Evolutionary conservation across 2,888 invertebrate species (phyloP).

Genomic region (Phragmatobia fuliginosa): DNA sequence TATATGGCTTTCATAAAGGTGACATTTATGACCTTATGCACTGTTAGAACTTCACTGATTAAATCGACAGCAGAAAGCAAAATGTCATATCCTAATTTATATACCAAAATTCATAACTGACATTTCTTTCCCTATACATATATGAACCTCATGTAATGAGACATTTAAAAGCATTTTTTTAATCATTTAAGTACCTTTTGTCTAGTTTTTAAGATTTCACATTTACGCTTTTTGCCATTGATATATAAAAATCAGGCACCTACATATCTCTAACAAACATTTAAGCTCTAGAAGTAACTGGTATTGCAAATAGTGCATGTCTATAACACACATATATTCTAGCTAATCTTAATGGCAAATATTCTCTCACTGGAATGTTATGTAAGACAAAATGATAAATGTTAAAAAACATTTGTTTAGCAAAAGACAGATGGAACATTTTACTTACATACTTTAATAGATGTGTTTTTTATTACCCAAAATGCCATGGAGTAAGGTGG

Average conservation of each 20-base stretch:
- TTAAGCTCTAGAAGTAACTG: neutral
- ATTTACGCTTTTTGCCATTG: too few relatives aligned
- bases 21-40: neutral
- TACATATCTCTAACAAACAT: neutral
- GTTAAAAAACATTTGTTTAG: neutral
- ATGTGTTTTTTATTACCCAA: conserved; percentile 86
- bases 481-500: conserved; percentile 89
- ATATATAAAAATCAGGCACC: neutral
- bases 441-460: conserved; percentile 70
- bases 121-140: too few relatives aligned
- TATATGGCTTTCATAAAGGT: neutral
- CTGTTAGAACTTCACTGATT: neutral
- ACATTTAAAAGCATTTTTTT: too few relatives aligned
- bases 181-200: too few relatives aligned
- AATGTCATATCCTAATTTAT: too few relatives aligned
- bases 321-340: neutral
- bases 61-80: too few relatives aligned
- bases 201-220: too few relatives aligned
- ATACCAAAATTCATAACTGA: too few relatives aligned
- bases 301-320: neutral
- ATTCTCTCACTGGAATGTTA: conserved; percentile 41
- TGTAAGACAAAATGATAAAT: conserved; percentile 15
- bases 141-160: too few relatives aligned
- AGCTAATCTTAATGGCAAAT: conserved; percentile 1
- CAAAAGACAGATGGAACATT: conserved; percentile 8